phyloP scores from a whole-genome alignment of 2,113 vertebrate species.

The Thryonomys swinderianus region DNA sequence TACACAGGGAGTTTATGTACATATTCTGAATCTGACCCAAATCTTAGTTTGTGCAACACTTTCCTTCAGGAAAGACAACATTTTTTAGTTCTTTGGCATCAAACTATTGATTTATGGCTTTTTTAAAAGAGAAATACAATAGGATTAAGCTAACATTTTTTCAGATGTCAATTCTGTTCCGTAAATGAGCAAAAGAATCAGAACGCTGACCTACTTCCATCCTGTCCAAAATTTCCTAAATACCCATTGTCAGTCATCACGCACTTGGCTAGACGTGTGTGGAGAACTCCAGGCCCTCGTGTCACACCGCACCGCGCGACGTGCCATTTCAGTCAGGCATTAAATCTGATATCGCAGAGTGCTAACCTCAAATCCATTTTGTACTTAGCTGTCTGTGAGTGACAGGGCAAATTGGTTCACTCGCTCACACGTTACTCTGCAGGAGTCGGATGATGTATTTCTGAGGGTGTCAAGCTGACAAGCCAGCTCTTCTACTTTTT shows the following conservation, averaged over 20 bases:
- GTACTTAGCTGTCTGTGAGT: slow-evolving; percentile 51
- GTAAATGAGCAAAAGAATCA: slow-evolving; percentile 8
- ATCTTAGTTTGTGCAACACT: background rate
- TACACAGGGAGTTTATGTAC: background rate
- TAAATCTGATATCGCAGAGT: slow-evolving; percentile 7
- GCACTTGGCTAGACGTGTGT: slow-evolving; percentile 11
- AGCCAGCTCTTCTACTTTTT: background rate
- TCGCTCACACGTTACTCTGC: slow-evolving; percentile 43
- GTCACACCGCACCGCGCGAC: background rate
- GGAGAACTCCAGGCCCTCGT: background rate
- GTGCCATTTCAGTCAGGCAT: slow-evolving; percentile 10
- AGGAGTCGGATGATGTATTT: slow-evolving; percentile 22
- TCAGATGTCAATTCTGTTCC: background rate
- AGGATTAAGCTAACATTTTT: background rate
- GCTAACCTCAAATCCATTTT: slow-evolving; percentile 64
- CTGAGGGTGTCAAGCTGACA: slow-evolving; percentile 51
- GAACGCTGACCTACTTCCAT: slow-evolving; percentile 16
- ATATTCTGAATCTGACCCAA: background rate
- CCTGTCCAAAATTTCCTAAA: background rate
- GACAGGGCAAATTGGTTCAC: slow-evolving; percentile 68
- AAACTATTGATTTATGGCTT: background rate
- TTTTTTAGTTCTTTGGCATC: background rate
- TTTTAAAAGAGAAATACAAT: background rate
- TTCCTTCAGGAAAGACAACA: background rate
- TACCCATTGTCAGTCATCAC: background rate